phyloP scores from a whole-genome alignment of 2,888 invertebrate species.

The Coenonympha glycerion region DNA sequence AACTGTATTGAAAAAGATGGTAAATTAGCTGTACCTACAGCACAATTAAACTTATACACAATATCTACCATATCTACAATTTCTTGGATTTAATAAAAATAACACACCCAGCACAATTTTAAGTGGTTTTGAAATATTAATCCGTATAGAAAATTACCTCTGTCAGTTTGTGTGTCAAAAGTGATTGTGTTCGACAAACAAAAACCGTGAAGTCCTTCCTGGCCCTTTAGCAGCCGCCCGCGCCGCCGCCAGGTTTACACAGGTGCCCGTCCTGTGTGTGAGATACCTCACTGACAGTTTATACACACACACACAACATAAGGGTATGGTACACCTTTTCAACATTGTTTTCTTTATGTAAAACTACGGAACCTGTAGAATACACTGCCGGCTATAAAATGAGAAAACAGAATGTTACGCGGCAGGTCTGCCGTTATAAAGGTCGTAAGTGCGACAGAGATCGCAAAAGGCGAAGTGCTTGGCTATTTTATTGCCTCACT shows the following conservation, averaged over 20 bases:
- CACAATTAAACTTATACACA: conserved; percentile 22
- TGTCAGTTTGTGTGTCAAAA: conserved; percentile 64
- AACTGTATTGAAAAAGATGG: too few relatives aligned
- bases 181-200: conserved; percentile 69
- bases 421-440: too few relatives aligned
- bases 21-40: too few relatives aligned
- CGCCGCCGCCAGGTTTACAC: conserved; percentile 60
- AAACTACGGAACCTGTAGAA: too few relatives aligned
- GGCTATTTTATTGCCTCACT: too few relatives aligned
- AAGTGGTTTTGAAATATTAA: background rate
- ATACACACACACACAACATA: conserved; percentile 23
- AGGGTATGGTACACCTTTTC: conserved; percentile 27
- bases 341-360: too few relatives aligned
- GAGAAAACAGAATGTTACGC: too few relatives aligned
- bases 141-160: conserved; percentile 58
- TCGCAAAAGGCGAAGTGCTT: too few relatives aligned
- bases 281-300: background rate
- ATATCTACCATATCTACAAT: too few relatives aligned
- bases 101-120: background rate
- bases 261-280: conserved; percentile 54
- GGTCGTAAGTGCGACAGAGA: too few relatives aligned
- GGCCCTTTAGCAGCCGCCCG: conserved; percentile 51
- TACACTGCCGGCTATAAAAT: too few relatives aligned
- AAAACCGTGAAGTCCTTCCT: conserved; percentile 64
- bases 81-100: background rate